Conservation (phyloP, 2,797 vertebrate species). For the Merluccius polli region DNA sequence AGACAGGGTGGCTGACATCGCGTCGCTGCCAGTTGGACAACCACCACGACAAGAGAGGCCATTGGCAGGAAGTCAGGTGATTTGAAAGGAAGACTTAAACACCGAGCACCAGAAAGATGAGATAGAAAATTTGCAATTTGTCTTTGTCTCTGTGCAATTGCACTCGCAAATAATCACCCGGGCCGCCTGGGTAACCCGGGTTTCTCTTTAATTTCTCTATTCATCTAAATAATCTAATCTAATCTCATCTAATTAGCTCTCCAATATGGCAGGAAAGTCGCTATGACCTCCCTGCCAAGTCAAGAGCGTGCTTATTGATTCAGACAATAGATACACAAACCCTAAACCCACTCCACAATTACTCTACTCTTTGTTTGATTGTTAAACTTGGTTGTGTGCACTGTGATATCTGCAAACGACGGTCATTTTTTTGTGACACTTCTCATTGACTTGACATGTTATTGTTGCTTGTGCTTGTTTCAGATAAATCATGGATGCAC, state of each 20-base stretch:
- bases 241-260: neutral
- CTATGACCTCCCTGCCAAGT: slow-evolving; percentile 1
- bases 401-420: neutral
- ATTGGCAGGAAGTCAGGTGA: neutral
- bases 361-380: neutral
- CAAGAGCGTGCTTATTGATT: slow-evolving; percentile 7
- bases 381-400: neutral
- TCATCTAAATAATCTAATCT: too few species aligned
- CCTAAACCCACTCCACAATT: neutral
- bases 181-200: neutral
- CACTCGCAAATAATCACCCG: neutral
- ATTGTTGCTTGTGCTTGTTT: slow-evolving; percentile 53
- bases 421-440: neutral
- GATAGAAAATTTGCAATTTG: neutral
- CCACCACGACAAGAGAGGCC: neutral
- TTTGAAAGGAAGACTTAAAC: neutral
- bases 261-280: neutral
- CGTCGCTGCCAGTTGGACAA: neutral
- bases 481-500: slow-evolving; percentile 99
- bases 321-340: slow-evolving; percentile 19
- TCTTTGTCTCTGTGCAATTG: neutral
- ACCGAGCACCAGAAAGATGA: neutral
- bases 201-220: neutral
- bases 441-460: neutral
- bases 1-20: neutral